A percentile compares a stretch with the other conserved stretches of the same genome.
phyloP scores from a whole-genome alignment of 2,113 vertebrate genomes.

The Cyprinodon variegatus region DNA sequence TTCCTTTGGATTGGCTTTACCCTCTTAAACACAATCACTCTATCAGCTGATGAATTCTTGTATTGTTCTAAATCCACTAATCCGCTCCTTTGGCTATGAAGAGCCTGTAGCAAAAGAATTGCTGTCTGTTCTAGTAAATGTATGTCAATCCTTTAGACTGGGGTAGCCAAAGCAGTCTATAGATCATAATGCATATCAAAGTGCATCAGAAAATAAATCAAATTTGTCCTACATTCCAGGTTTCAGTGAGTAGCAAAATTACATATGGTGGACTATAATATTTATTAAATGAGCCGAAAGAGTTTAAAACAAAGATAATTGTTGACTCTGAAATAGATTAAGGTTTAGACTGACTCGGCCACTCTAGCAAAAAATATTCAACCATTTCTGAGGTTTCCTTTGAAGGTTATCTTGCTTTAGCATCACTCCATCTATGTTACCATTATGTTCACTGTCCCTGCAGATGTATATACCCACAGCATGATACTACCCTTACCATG shows the following conservation, averaged over 20 bases:
- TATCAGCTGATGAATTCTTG: slow-evolving; percentile 21
- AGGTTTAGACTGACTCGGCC: not conserved
- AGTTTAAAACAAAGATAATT: not conserved
- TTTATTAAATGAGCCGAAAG: not conserved
- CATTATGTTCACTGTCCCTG: too few relatives aligned
- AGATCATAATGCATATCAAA: not conserved
- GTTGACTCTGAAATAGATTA: not conserved
- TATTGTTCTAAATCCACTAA: not conserved
- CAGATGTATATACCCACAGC: too few relatives aligned
- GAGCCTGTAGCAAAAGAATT: not conserved
- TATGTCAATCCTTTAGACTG: not conserved
- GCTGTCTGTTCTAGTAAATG: not conserved
- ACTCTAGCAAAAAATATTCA: not conserved
- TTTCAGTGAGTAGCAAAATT: not conserved
- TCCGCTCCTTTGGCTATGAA: slow-evolving; percentile 5
- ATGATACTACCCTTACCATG: too few relatives aligned
- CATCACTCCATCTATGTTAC: too few relatives aligned
- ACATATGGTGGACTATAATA: not conserved
- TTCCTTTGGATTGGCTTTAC: slow-evolving; percentile 34
- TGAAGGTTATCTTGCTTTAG: too few relatives aligned
- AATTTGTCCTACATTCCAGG: not conserved
- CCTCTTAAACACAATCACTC: slow-evolving; percentile 32
- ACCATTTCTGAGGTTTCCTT: too few relatives aligned
- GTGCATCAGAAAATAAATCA: not conserved
- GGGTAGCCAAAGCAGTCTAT: not conserved